Percentiles rank a stretch among this genome's conserved stretches.
Evolutionary conservation across 2,797 vertebrate species (phyloP).

Genomic region (Calcarius lapponicus): DNA sequence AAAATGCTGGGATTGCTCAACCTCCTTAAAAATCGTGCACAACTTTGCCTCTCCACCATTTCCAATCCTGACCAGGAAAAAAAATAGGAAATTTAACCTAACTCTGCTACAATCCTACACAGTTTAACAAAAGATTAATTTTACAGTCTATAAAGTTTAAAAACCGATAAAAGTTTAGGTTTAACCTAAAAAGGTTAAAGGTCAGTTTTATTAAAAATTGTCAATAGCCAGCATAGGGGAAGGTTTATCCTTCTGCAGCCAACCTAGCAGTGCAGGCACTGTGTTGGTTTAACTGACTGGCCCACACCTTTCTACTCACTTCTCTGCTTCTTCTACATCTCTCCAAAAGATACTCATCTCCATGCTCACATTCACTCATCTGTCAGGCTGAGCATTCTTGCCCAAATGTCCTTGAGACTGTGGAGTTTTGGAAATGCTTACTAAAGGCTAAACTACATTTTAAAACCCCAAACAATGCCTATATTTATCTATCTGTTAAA

Average conservation of each 20-base stretch:
- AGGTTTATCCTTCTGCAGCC: background rate
- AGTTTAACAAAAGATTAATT: background rate
- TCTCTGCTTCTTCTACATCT: background rate
- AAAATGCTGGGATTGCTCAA: background rate
- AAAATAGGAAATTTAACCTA: background rate
- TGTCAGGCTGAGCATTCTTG: background rate
- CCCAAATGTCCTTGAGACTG: background rate
- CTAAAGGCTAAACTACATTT: background rate
- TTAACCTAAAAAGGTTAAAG: background rate
- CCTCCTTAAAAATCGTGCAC: background rate
- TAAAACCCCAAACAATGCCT: background rate
- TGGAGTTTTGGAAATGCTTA: slow-evolving; percentile 23
- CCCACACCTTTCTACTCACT: background rate
- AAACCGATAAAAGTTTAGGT: background rate
- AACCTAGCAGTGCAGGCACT: background rate
- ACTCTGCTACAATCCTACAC: background rate
- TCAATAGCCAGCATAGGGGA: background rate
- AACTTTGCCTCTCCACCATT: background rate
- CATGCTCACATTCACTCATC: background rate
- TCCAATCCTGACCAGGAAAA: background rate
- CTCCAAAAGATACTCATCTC: background rate
- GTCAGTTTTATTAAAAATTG: background rate
- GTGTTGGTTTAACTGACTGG: background rate
- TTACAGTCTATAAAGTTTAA: background rate
- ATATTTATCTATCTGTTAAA: slow-evolving; percentile 52